These are phyloP conservation scores for Cheilinus undulatus DNA, from an alignment of 2,113 vertebrate genomes.

Conservation along the genomic window DNA sequence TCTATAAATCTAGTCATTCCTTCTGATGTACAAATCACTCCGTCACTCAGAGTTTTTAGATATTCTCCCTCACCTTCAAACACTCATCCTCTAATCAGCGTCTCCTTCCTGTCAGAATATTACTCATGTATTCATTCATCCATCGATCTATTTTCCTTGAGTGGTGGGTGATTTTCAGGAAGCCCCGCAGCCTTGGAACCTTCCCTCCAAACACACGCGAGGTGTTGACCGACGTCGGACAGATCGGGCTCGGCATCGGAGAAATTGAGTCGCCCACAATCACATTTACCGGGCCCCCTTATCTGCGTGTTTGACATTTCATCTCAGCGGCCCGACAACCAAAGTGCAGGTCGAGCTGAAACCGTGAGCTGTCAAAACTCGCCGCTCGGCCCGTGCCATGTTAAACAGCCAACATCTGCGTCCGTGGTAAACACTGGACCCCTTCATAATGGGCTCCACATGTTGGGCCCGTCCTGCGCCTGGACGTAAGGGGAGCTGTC, in stretches of 20 bases:
- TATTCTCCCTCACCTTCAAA: constrained; percentile 2
- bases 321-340: constrained; percentile 56
- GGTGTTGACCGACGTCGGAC: constrained; percentile 67
- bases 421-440: constrained; percentile 64
- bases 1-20: too few species aligned
- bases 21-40: background rate
- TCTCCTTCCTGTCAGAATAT: constrained; percentile 5
- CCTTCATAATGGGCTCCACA: constrained; percentile 70
- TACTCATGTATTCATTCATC: constrained; percentile 52
- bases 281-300: constrained; percentile 68
- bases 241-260: constrained; percentile 22
- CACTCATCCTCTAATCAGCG: constrained; percentile 20
- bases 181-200: constrained; percentile 54
- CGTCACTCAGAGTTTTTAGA: too few species aligned
- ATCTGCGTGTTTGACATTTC: constrained; percentile 71
- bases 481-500: constrained; percentile 47
- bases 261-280: constrained; percentile 45
- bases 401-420: constrained; percentile 78
- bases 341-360: constrained; percentile 48
- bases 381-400: constrained; percentile 60
- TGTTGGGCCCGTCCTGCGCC: constrained; percentile 57
- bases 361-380: constrained; percentile 65
- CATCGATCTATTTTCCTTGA: constrained; percentile 29
- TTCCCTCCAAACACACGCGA: constrained; percentile 57
- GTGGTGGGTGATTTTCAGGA: constrained; percentile 70